Conservation (phyloP, 2,888 invertebrate genomes). For the Ophonus ardosiacus region DNA sequence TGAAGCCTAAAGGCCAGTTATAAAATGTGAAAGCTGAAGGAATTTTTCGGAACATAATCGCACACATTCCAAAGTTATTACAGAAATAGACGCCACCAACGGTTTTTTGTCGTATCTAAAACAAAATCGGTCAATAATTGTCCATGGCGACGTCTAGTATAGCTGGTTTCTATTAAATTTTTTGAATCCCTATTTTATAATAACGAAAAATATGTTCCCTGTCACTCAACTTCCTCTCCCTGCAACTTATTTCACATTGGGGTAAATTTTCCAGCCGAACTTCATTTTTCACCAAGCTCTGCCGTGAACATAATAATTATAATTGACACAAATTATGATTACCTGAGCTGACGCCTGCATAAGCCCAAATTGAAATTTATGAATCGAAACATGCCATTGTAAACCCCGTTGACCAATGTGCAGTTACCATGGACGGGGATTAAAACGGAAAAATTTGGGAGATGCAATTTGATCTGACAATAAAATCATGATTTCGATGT, state of each 20-base stretch:
- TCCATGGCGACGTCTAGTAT: too few species aligned
- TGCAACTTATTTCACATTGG: neutral
- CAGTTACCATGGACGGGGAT: neutral
- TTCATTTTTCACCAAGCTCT: constrained; percentile 16
- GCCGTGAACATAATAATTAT: constrained; percentile 36
- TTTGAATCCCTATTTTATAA: neutral
- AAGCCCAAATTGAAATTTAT: constrained; percentile 41
- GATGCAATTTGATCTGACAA: neutral
- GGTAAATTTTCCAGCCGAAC: neutral
- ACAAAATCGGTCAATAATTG: too few species aligned
- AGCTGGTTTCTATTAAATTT: neutral
- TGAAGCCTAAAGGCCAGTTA: too few species aligned
- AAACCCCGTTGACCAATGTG: constrained; percentile 14
- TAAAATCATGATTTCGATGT: neutral
- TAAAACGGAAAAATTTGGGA: neutral
- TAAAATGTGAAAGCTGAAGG: too few species aligned
- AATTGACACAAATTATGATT: constrained; percentile 49
- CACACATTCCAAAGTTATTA: too few species aligned
- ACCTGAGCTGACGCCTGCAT: constrained; percentile 6
- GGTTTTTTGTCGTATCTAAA: too few species aligned
- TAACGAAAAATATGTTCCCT: neutral
- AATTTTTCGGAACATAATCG: too few species aligned
- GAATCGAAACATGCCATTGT: constrained; percentile 42
- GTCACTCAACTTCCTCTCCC: neutral
- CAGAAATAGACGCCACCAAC: too few species aligned